Base-by-base conservation (phyloP, 2,888 invertebrate species). In the Acronicta alni region DNA sequence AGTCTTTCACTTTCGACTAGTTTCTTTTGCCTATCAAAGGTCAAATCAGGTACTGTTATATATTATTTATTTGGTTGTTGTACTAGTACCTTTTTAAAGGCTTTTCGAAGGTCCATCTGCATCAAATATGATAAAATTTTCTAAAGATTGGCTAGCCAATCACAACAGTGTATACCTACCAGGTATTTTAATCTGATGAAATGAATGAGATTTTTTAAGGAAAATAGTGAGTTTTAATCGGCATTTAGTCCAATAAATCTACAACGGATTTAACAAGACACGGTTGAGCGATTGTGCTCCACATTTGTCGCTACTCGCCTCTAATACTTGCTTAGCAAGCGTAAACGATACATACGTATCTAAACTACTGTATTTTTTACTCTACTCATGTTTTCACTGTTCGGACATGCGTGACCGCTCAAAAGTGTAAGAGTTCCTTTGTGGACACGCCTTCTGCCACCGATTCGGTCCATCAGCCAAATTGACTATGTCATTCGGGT, bases 381-480 rank as follows among this genome's bases (percentile, higher is more conserved):
- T 38, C 7, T 62, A 45, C 47, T 45, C 60, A 46, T 65, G 56
- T 69, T 79, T 79, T 79, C 62, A 70, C 77, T 55, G 43, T 23
- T 26, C 39, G 39, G 65, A 59, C 61, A 79, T 79, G 76, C 79
- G 76, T 73, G 80, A 76, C 66, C 57, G 67, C 68, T 60, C 54
- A 56, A 49, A 69, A 59, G 61, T 61, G 63, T 67, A 69, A 77
- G 77, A 77, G 74, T 62, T 67, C 66, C 62, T 72, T 80, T 78
- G 67, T 74, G 73, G 69, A 63, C 80, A 73, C 83, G 68, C 80
- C 81, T 60, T 53, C 64, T 65, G 73, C 76, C 82, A 77, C 76
- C 78, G 82, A 75, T 78, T 75, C 71, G 80, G 79, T 77, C 75
- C 78, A 81, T 83, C 77, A 78, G 61, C 59, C 68, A 82, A 80